These are phyloP conservation scores for Polydrusus tereticollis DNA, from an alignment of 2,888 invertebrate species.

Conservation along the genomic window DNA sequence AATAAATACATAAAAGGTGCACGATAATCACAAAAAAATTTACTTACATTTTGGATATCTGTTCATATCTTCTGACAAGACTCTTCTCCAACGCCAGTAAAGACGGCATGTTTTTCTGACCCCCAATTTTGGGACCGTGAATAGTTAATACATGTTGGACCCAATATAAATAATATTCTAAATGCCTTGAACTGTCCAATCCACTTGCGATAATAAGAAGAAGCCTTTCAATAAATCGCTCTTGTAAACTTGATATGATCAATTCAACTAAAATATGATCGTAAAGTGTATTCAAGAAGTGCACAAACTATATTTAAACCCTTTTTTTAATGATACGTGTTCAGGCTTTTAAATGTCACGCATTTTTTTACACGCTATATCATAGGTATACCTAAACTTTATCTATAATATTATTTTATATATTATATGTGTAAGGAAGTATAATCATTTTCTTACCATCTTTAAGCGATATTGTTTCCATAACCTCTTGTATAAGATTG, in stretches of 20 bases:
- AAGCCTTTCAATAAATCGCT: conserved; percentile 81
- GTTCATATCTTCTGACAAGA: conserved; percentile 82
- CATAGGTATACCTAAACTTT: background rate
- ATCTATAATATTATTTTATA: background rate
- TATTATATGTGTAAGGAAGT: conserved; percentile 67
- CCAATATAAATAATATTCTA: conserved; percentile 93
- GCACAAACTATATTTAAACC: too few relatives aligned
- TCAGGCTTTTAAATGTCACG: too few relatives aligned
- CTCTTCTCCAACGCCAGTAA: conserved; percentile 84
- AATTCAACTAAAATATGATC: conserved; percentile 76
- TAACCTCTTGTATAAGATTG: conserved; percentile 79
- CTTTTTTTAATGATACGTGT: too few relatives aligned
- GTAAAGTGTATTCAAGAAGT: too few relatives aligned
- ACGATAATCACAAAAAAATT: too few relatives aligned
- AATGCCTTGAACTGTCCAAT: conserved; percentile 83
- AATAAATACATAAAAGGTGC: conserved; percentile 13
- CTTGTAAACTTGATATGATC: conserved; percentile 77
- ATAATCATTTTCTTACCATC: conserved; percentile 74
- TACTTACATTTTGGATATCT: conserved; percentile 87
- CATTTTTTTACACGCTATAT: background rate
- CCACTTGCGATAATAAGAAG: conserved; percentile 79
- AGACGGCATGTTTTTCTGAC: conserved; percentile 73
- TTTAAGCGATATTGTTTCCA: conserved; percentile 84
- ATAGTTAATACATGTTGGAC: conserved; percentile 75
- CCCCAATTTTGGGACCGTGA: conserved; percentile 72